Base-by-base conservation (phyloP, 64 coral and sea anemone species). In the Orbicella faveolata region DNA sequence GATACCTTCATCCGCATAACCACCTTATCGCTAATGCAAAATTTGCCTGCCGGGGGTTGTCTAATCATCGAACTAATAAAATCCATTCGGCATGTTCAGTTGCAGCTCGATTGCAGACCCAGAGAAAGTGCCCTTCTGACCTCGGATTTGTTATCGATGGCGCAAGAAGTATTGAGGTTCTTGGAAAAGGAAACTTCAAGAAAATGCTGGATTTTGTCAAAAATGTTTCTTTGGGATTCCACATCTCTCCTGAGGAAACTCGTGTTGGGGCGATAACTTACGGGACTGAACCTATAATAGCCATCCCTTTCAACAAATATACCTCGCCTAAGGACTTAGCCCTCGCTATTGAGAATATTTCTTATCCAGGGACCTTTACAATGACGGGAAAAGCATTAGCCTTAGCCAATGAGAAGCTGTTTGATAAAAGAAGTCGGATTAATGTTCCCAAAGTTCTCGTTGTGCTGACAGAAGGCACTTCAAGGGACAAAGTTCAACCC, bases 71-170 rank as follows among this genome's bases (percentile, higher is more conserved):
- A 52, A 85, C 82, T 85, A 85, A 85, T 85, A 30, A 33, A 11
- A 18, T 51, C 19, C 82, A 85, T 68, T 85, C 82, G 82, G 65
- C 82, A 33, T 85, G 65, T 85, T 85, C 52, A 35, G 20, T 85
- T 85, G 82, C 82, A 85, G 82, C 82, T 73, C 36, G 41, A 19
- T 73, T 85, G 20, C 65, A 68, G 37, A 85, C 82, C 23, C 65
- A 85, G 65, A 41, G 82, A 85, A 85, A 70, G 82, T 85, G 82
- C 68, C 82, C 63, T 13, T 85, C 92, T 21, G 92, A 93, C 78
- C 48, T 93, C 77, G 92, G 92, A 89, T 93, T 93, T 93, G 55
- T 93, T 57, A 93, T 93, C 65, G 92, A 93, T 75, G 92, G 92
- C 52, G 88, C 92, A 79, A 81, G 92, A 67, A 93, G 79, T 61